Evolutionary conservation across 2,113 vertebrate genomes (phyloP), one percentile per base, ranked within the genome.

Genomic region (Sander lucioperca): DNA sequence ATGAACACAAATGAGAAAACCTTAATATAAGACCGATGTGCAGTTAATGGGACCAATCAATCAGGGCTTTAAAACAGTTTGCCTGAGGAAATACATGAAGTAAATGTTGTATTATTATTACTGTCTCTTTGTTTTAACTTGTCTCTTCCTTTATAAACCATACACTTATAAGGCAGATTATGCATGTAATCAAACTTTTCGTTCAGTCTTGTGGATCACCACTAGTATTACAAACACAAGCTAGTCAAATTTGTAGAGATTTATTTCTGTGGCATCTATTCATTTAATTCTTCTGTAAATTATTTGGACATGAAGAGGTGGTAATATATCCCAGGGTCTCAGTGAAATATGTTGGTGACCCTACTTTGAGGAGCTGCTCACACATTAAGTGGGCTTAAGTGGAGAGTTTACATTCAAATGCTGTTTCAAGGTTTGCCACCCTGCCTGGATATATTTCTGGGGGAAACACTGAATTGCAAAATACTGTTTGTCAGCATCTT

Each of bases 401-500:
- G 36, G 13, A 45, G 54, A 25, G 36, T 64, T 70, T 58, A 33
- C 43, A 74, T 79, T 70, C 13, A 69, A 57, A 61, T 59, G 65
- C 25, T 4, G 36, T 61, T 74, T 72, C 18, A 21, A 21, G 9
- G 65, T 78, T 71, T 79, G 16, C 43, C 15, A 43, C 39, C 25
- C 54, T 47, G 47, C 48, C 58, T 66, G 54, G 70, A 73, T 61
- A 64, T 81, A 53, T 79, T 86, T 77, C 56, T 62, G 15, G 2
- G 11, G 36, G 72, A 73, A 82, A 69, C 0, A 9, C 53, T 57
- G 68, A 69, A 83, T 62, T 2, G 50, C 63, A 51, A 59, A 79
- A 65, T 21, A 2, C 10, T 43, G 43, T 79, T 66, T 51, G 75
- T 83, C 74, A 69, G 77, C 77, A 67, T 84, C 58, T 77, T 79